A percentile compares a stretch with the other conserved stretches of the same genome.
These are phyloP conservation scores for Masticophis lateralis DNA, from an alignment of 2,797 vertebrate genomes.

Conservation along the genomic window DNA sequence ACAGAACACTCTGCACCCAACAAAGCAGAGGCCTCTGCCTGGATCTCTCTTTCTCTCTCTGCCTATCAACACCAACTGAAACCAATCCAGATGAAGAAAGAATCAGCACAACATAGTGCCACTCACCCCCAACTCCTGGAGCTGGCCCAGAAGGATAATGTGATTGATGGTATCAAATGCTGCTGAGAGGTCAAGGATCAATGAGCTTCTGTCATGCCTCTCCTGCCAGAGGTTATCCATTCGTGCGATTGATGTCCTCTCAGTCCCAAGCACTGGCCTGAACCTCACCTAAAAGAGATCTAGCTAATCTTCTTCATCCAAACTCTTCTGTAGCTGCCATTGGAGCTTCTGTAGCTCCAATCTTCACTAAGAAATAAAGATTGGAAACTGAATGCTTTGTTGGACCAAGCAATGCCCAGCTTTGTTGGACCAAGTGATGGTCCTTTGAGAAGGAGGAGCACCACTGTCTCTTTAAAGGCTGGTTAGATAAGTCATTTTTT, in stretches of 20 bases:
- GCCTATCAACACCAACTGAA: not conserved
- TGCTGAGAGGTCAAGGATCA: not conserved
- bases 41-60: not conserved
- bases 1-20: not conserved
- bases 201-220: fast-evolving
- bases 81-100: not conserved
- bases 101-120: not conserved
- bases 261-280: not conserved
- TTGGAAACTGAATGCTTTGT: not conserved
- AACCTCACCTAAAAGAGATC: not conserved
- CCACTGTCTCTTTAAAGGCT: not conserved
- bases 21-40: not conserved
- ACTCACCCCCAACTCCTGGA: not conserved
- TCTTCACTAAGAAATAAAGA: not conserved
- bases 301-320: not conserved
- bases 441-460: not conserved
- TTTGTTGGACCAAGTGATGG: not conserved
- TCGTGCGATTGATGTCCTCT: not conserved
- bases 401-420: not conserved
- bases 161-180: not conserved
- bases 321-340: not conserved
- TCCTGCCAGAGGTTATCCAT: not conserved
- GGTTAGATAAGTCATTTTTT: not conserved
- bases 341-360: too few relatives aligned
- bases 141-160: not conserved